These are phyloP conservation scores for Puma concolor DNA, from an alignment of 2,113 vertebrate species.

Conservation along the genomic window DNA sequence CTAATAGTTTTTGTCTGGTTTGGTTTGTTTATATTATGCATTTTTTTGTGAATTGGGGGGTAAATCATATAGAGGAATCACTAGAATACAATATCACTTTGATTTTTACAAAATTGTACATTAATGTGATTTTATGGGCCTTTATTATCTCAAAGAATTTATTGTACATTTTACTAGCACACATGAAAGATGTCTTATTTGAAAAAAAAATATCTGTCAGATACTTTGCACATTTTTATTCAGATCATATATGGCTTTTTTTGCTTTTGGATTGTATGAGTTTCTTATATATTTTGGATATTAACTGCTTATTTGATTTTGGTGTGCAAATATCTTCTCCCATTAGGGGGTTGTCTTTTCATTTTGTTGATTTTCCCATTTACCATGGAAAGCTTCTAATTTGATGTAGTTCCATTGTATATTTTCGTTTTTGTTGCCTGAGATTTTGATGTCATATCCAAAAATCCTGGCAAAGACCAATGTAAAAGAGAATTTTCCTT, in stretches of 20 bases:
- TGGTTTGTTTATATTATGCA: neutral
- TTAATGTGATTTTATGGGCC: too few species aligned
- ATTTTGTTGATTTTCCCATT: neutral
- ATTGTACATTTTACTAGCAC: too few species aligned
- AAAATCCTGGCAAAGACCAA: too few species aligned
- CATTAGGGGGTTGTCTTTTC: neutral
- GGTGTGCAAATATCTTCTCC: neutral
- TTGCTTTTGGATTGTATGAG: neutral
- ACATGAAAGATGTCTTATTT: too few species aligned
- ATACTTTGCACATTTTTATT: neutral
- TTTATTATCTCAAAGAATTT: too few species aligned
- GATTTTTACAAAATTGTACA: too few species aligned
- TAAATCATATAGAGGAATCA: neutral
- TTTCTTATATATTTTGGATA: neutral
- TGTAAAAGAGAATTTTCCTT: neutral
- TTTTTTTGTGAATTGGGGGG: neutral
- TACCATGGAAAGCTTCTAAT: neutral
- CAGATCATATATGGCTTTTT: neutral
- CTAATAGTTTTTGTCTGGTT: neutral
- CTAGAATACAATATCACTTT: neutral
- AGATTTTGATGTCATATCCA: too few species aligned
- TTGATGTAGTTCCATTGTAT: neutral
- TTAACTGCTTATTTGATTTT: neutral
- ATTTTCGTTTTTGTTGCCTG: neutral
- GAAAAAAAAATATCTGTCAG: too few species aligned